These are phyloP conservation scores for Solea solea DNA, from an alignment of 2,113 vertebrate species.

Conservation along the genomic window DNA sequence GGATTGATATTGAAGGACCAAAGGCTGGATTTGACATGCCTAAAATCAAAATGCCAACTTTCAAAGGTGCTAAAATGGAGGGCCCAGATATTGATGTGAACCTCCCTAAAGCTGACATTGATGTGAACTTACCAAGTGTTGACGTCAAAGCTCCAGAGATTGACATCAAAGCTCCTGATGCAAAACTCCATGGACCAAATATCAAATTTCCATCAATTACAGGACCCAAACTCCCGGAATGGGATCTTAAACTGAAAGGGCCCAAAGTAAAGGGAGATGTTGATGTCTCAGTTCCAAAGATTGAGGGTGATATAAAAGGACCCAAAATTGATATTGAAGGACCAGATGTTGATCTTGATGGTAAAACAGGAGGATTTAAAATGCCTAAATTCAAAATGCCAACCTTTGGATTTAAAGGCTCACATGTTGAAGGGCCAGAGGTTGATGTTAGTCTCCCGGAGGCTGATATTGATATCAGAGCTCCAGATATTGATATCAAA, in stretches of 20 bases:
- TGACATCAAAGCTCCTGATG: constrained; percentile 38
- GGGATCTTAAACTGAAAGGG: constrained; percentile 18
- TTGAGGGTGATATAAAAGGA: constrained; percentile 10
- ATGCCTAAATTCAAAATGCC: constrained; percentile 23
- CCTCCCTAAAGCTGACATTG: constrained; percentile 24
- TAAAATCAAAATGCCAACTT: constrained; percentile 33
- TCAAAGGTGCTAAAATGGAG: constrained; percentile 7
- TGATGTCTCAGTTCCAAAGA: constrained; percentile 22
- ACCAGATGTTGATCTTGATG: constrained; percentile 20
- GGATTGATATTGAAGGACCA: constrained; percentile 11
- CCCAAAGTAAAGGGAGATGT: constrained; percentile 10
- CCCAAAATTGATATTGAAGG: neutral
- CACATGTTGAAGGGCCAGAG: neutral
- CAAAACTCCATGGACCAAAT: neutral
- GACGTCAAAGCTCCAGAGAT: constrained; percentile 37
- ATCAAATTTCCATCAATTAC: constrained; percentile 1
- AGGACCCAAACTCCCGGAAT: constrained; percentile 2
- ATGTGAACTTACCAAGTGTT: constrained; percentile 8
- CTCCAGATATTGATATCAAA: neutral
- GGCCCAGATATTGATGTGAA: constrained; percentile 21
- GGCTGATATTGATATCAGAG: neutral
- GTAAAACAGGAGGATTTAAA: constrained; percentile 25
- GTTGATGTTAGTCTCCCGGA: neutral
- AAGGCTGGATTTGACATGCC: constrained; percentile 20
- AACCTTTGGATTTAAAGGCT: neutral